Evolutionary conservation across 2,888 invertebrate species (phyloP).

Genomic region (Lithophane leautieri): DNA sequence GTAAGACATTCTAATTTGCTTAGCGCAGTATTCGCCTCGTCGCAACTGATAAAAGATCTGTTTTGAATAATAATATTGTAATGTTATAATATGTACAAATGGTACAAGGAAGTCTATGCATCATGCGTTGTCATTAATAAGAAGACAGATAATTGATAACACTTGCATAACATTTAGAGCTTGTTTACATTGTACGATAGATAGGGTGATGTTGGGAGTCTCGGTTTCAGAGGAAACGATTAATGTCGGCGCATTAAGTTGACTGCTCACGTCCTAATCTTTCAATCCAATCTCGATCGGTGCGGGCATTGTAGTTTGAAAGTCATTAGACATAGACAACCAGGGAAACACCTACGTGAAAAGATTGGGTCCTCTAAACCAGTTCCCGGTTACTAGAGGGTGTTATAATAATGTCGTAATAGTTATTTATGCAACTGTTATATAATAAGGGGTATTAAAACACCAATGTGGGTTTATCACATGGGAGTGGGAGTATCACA

Average conservation of each 20-base stretch:
- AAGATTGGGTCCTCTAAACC: background rate
- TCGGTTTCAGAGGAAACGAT: constrained; percentile 20
- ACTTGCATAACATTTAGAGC: constrained; percentile 28
- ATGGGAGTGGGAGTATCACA: too few species aligned
- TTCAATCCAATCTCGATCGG: background rate
- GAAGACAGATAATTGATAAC: constrained; percentile 25
- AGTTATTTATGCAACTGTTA: too few species aligned
- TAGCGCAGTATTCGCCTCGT: background rate
- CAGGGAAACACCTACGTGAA: background rate
- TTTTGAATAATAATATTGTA: constrained; percentile 37
- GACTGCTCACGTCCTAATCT: constrained; percentile 14
- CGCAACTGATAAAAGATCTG: constrained; percentile 31
- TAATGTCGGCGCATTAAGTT: constrained; percentile 26
- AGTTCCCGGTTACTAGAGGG: too few species aligned
- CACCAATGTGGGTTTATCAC: too few species aligned
- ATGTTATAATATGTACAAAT: constrained; percentile 26
- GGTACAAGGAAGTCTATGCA: constrained; percentile 36
- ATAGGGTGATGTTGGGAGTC: background rate
- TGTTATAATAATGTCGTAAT: too few species aligned
- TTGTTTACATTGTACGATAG: constrained; percentile 23
- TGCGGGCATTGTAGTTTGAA: constrained; percentile 1
- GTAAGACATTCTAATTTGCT: constrained; percentile 30
- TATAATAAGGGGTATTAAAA: too few species aligned
- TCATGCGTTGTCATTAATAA: constrained; percentile 40
- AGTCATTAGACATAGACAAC: constrained; percentile 5